Conservation (phyloP, 1,140 invertebrate species). For the Eufriesea mexicana region DNA sequence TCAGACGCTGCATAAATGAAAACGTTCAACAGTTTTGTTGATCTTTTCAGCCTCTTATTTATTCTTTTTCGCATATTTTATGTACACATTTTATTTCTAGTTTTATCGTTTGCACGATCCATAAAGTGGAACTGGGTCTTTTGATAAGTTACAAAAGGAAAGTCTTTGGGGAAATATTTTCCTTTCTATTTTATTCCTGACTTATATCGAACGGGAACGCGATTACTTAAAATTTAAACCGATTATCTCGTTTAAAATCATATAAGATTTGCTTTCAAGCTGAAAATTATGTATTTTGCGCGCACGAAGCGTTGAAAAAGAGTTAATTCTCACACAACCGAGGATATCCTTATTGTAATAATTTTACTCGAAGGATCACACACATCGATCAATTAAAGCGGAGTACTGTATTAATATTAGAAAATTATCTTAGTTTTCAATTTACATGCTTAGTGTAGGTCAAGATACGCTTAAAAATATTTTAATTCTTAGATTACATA, state of each 20-base stretch:
- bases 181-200: not conserved
- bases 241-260: not conserved
- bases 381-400: no score
- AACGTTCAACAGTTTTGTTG: not conserved
- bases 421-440: no score
- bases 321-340: not conserved
- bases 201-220: not conserved
- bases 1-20: not conserved
- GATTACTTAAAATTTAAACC: not conserved
- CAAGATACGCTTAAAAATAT: no score
- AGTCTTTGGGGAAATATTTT: not conserved
- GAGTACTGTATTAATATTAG: no score
- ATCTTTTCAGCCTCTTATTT: not conserved
- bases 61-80: not conserved
- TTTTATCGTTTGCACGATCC: not conserved
- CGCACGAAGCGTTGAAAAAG: not conserved
- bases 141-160: not conserved
- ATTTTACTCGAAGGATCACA: no score
- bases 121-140: not conserved
- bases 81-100: not conserved
- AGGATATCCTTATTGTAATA: slow-evolving; percentile 2
- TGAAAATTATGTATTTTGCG: not conserved
- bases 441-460: no score
- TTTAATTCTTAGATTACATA: no score
- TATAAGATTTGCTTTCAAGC: not conserved